Evolutionary conservation across 2,888 invertebrate genomes (phyloP), one percentile per base, ranked within the genome.

Genomic region (Cyclophora punctaria): DNA sequence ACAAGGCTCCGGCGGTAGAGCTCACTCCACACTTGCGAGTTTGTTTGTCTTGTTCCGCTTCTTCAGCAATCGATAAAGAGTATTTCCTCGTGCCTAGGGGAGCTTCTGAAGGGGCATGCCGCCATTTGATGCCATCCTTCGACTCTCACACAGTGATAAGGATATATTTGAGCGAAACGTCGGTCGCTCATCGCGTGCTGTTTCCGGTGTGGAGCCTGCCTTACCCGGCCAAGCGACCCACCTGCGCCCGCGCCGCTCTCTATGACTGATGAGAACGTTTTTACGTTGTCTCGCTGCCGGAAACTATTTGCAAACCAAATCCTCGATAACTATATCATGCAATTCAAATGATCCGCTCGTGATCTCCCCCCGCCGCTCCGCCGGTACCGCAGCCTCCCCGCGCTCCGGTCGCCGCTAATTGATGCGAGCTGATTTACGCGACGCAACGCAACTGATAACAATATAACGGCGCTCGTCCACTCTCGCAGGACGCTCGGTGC

Each of bases 301-400:
- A 57, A 50, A 44, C 53, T 20, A 52, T 56, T 58, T 57, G 55
- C 59, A 56, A 58, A 44, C 52, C 57, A 55, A 58, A 57, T 58
- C 49, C 41, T 44, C 2, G 46, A 46, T 50, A 49, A 47, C 47
- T 40, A 51, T 48, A 43, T 43, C 48, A 44, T 43, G 37, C 37
- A 6, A 44, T 44, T 44, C 34, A 34, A 44, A 44, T 44, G 5
- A 7, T 37, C 37, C 37, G 37, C 5, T 37, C 20, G 20, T 20
- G 20, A 20, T 20, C 20, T 20, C 37, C 37, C 37, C 37, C 37
- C 37, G 4, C 37, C 37, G 4, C 37, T 5, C 5, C 37, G 4
- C 37, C 37, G 37, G 5, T 1, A 1, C 5, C 37, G 4, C 37
- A 4, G 37, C 37, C 37, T 5, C 37, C 37, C 4, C 4, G 4